Evolutionary conservation across 2,888 invertebrate species (phyloP).

Genomic region (Drosophila bunnanda): DNA sequence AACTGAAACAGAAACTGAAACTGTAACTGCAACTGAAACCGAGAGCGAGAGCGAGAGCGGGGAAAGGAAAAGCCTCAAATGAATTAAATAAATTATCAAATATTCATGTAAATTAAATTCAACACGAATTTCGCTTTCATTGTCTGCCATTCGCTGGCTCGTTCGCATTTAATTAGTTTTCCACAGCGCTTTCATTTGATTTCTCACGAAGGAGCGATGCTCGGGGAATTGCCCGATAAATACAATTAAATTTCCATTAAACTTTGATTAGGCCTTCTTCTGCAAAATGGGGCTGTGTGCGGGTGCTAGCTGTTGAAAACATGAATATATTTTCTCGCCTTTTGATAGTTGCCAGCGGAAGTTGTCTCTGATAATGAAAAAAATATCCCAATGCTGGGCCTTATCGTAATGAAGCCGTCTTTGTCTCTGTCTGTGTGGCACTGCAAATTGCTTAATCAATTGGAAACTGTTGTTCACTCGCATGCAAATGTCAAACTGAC

Average conservation of each 20-base stretch:
- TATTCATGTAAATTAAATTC: slow-evolving; percentile 67
- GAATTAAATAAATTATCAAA: slow-evolving; percentile 60
- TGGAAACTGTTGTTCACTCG: slow-evolving; percentile 69
- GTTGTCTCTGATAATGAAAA: slow-evolving; percentile 32
- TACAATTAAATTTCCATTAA: slow-evolving; percentile 49
- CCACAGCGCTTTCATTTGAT: slow-evolving; percentile 49
- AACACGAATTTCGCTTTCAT: slow-evolving; percentile 63
- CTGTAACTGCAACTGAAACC: not conserved
- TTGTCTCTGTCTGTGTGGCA: slow-evolving; percentile 28
- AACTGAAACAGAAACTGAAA: slow-evolving; percentile 20
- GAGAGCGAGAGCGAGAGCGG: slow-evolving; percentile 15
- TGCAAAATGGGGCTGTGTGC: slow-evolving; percentile 24
- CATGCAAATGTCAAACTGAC: slow-evolving; percentile 68
- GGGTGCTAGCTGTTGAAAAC: slow-evolving; percentile 19
- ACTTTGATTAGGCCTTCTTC: slow-evolving; percentile 40
- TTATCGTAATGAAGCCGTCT: slow-evolving; percentile 37
- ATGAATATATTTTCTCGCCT: slow-evolving; percentile 7
- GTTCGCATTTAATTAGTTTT: slow-evolving; percentile 64
- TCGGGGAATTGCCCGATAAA: slow-evolving; percentile 32
- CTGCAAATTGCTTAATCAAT: slow-evolving; percentile 75
- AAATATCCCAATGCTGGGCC: slow-evolving; percentile 17
- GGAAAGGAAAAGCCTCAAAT: slow-evolving; percentile 21
- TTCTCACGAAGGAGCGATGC: slow-evolving; percentile 4
- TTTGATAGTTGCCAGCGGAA: slow-evolving; percentile 22
- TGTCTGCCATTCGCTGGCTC: slow-evolving; percentile 24